Evolutionary conservation across 2,113 vertebrate species (phyloP), one percentile per base, ranked within the genome.

Genomic region (Sterrhoptilus dennistouni): DNA sequence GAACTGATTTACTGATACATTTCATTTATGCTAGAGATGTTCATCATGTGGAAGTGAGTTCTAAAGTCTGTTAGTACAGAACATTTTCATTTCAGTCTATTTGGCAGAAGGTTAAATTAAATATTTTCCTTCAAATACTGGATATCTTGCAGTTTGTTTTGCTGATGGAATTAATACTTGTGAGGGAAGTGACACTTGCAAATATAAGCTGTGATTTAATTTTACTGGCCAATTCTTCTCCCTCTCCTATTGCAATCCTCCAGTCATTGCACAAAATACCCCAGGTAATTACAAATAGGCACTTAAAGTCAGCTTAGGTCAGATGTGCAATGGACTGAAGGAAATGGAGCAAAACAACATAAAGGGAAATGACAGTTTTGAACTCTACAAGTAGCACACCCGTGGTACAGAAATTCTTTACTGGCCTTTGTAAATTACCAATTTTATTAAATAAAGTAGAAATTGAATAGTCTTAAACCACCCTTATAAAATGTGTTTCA

Each of bases 231-330:
- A 56, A 56, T 93, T 94, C 49, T 24, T 89, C 49, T 79, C 49
- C 52, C 47, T 90, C 44, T 92, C 24, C 53, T 64, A 4, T 85
- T 64, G 61, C 54, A 83, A 29, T 64, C 63, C 63, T 90, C 63
- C 59, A 76, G 66, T 53, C 82, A 56, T 68, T 95, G 92, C 65
- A 82, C 59, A 79, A 9, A 85, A 27, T 35, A 36, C 5, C 47
- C 63, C 19, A 25, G 57, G 25, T 38, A 85, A 85, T 76, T 90
- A 83, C n/a, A 88, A 45, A 82, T 11, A 85, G 82, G 96, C 94
- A 94, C 90, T 94, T 97, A 93, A 49, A 76, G 78, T 57, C 63
- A 83, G 79, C 65, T 84, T 69, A 96, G 88, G 75, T 87, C 81
- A 95, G 74, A 60, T 72, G 87, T 94, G 87, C 92, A 92, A 42